phyloP scores from a whole-genome alignment of 2,888 invertebrate species.

The Troides oblongomaculatus region DNA sequence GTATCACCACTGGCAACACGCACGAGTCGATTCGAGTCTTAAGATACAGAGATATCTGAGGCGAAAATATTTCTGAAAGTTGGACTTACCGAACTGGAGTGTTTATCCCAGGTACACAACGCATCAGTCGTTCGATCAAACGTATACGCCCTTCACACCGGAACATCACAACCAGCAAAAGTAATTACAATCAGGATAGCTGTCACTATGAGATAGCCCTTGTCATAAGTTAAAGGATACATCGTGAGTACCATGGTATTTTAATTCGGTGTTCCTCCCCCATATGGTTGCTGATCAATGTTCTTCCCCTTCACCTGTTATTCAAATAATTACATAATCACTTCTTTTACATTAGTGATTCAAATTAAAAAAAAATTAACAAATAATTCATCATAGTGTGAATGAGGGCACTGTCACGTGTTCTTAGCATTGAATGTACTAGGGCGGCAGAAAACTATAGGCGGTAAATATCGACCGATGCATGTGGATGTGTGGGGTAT shows the following conservation, averaged over 20 bases:
- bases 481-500: neutral
- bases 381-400: neutral
- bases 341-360: too few species aligned
- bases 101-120: neutral
- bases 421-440: neutral
- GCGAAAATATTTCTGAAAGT: too few species aligned
- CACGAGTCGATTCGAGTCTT: too few species aligned
- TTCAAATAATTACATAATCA: neutral
- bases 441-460: neutral
- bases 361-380: too few species aligned
- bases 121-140: neutral
- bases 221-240: too few species aligned
- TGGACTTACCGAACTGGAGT: too few species aligned
- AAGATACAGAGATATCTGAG: too few species aligned
- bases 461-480: neutral
- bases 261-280: too few species aligned
- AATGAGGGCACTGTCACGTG: neutral
- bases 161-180: neutral
- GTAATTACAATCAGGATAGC: too few species aligned
- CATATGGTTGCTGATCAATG: neutral
- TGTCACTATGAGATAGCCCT: too few species aligned
- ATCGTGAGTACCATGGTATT: too few species aligned
- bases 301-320: neutral
- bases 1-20: too few species aligned
- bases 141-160: neutral